phyloP scores from a whole-genome alignment of 2,113 vertebrate species.

The Orientallactaga bullata region DNA sequence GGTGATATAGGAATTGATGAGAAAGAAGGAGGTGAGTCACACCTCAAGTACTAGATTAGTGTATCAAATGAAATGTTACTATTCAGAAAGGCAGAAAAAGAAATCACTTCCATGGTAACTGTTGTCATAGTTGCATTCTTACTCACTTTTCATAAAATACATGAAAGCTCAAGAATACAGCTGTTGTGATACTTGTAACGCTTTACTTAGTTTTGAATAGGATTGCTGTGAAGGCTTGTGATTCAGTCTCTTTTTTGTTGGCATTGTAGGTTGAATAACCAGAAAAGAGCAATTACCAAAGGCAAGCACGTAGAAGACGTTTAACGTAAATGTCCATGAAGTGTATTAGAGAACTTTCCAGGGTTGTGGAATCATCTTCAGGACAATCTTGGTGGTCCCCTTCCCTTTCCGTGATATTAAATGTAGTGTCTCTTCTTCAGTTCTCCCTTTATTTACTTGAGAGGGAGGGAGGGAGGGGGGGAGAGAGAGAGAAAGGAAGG shows the following conservation, averaged over 20 bases:
- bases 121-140: slow-evolving; percentile 79
- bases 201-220: slow-evolving; percentile 32
- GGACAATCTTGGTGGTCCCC: background rate
- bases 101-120: slow-evolving; percentile 76
- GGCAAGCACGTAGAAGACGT: slow-evolving; percentile 21
- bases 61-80: slow-evolving; percentile 69
- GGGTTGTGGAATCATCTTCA: background rate
- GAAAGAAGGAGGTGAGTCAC: slow-evolving; percentile 72
- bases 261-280: slow-evolving; percentile 35
- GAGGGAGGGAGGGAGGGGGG: too few species aligned
- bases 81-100: slow-evolving; percentile 68
- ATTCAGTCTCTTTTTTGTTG: slow-evolving; percentile 42
- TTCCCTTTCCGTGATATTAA: background rate
- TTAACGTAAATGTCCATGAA: background rate
- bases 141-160: slow-evolving; percentile 64
- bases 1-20: background rate
- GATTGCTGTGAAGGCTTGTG: background rate
- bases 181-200: slow-evolving; percentile 43
- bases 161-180: slow-evolving; percentile 59
- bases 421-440: slow-evolving; percentile 30
- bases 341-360: background rate
- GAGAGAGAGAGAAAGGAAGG: too few species aligned
- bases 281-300: slow-evolving; percentile 27
- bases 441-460: background rate
- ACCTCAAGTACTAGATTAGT: slow-evolving; percentile 66